Conservation (phyloP, 2,888 invertebrate genomes). For the Catocala sponsa region DNA sequence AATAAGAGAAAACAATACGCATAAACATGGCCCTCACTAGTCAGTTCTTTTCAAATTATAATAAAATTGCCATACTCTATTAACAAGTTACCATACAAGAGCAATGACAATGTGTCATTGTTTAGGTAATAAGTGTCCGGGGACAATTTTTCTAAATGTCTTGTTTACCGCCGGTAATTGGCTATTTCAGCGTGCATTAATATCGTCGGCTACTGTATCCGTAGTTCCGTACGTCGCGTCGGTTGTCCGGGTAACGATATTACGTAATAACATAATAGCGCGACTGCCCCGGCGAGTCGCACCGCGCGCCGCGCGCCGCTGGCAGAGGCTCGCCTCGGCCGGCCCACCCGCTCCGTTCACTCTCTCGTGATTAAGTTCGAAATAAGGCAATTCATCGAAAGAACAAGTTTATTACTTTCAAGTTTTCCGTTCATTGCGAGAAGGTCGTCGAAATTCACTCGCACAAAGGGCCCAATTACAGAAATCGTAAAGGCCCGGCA, state of each 20-base stretch:
- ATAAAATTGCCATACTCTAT: not conserved
- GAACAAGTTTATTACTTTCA: conserved; percentile 81
- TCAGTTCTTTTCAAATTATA: not conserved
- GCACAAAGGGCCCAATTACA: conserved; percentile 77
- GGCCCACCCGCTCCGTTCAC: conserved; percentile 24
- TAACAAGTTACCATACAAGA: conserved; percentile 12
- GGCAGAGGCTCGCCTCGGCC: conserved; percentile 3
- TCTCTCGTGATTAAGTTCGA: conserved; percentile 75
- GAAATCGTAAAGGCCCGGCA: conserved; percentile 68
- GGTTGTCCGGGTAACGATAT: conserved; percentile 24
- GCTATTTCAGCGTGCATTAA: conserved; percentile 40
- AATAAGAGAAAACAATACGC: conserved; percentile 6
- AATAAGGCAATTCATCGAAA: conserved; percentile 77
- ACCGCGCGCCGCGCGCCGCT: not conserved
- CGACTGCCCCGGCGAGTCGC: conserved; percentile 3
- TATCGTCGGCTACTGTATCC: conserved; percentile 26
- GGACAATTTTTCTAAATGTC: conserved; percentile 30
- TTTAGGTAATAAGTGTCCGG: conserved; percentile 23
- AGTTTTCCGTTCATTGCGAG: conserved; percentile 68
- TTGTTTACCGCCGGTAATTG: conserved; percentile 42
- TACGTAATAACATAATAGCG: conserved; percentile 39
- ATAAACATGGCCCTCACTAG: not conserved
- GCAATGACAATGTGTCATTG: conserved; percentile 22
- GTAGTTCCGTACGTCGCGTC: conserved; percentile 22
- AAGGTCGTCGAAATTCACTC: conserved; percentile 66